Conservation (phyloP, 1,140 invertebrate genomes). For the Bombus difficillimus region DNA sequence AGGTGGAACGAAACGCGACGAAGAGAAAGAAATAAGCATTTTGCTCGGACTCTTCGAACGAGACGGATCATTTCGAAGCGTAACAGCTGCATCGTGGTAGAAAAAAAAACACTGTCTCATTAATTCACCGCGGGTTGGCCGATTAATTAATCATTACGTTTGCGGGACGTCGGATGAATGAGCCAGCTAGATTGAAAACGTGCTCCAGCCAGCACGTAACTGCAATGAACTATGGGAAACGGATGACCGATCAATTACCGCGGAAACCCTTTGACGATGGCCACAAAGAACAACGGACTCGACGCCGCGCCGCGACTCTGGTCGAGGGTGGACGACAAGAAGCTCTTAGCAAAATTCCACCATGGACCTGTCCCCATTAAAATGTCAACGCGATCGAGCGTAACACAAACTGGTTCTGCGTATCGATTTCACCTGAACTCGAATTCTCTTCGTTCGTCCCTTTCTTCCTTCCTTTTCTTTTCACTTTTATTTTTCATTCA, state of each 20-base stretch:
- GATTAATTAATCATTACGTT: slow-evolving; percentile 58
- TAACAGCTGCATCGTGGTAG: background rate
- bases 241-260: slow-evolving; percentile 60
- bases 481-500: too few relatives aligned
- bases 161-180: slow-evolving; percentile 39
- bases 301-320: background rate
- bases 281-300: slow-evolving; percentile 40
- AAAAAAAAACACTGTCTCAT: slow-evolving; percentile 19
- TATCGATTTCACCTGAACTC: too few relatives aligned
- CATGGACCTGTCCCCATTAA: slow-evolving; percentile 8
- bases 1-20: background rate
- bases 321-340: too few relatives aligned
- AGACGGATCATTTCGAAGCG: background rate
- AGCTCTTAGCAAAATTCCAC: slow-evolving; percentile 8
- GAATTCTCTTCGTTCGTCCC: too few relatives aligned
- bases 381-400: slow-evolving; percentile 25
- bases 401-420: too few relatives aligned
- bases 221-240: slow-evolving; percentile 56
- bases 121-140: slow-evolving; percentile 19
- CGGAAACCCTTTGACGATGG: slow-evolving; percentile 35
- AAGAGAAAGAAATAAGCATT: background rate
- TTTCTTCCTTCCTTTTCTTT: too few relatives aligned
- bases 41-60: background rate
- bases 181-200: slow-evolving; percentile 35
- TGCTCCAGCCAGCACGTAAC: slow-evolving; percentile 15